phyloP scores from a whole-genome alignment of 2,888 invertebrate species.

The Zaprionus lineosus region DNA sequence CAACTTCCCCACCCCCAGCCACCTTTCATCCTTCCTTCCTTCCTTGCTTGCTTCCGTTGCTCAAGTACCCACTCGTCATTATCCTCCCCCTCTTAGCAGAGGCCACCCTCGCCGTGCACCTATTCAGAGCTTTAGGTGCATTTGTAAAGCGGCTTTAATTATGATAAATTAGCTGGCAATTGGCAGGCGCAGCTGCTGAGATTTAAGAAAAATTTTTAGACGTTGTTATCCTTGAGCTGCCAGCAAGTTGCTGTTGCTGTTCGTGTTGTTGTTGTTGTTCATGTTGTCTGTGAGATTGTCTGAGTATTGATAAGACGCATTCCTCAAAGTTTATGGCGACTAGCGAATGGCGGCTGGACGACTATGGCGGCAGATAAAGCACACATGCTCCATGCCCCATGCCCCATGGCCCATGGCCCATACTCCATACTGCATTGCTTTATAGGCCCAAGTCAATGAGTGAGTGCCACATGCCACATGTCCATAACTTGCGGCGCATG shows the following conservation, averaged over 20 bases:
- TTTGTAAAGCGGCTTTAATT: constrained; percentile 58
- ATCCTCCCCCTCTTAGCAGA: not conserved
- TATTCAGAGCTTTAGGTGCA: constrained; percentile 15
- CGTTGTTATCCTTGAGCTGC: constrained; percentile 69
- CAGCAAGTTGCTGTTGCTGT: constrained; percentile 34
- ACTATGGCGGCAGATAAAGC: constrained; percentile 17
- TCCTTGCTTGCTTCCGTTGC: constrained; percentile 3
- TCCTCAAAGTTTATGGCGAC: constrained; percentile 58
- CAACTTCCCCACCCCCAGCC: not conserved
- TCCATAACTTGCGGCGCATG: constrained; percentile 44
- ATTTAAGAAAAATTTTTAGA: constrained; percentile 16
- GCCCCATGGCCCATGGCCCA: not conserved
- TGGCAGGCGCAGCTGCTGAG: constrained; percentile 29
- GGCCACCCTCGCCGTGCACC: not conserved
- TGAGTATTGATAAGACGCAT: constrained; percentile 66
- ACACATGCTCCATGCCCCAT: constrained; percentile 13
- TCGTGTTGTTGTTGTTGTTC: constrained; percentile 18
- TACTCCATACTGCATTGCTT: not conserved
- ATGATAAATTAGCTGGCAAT: constrained; percentile 62
- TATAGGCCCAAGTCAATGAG: not conserved
- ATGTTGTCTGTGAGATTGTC: constrained; percentile 45
- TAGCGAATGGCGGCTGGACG: no score
- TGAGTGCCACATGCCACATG: constrained; percentile 38
- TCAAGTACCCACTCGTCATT: no score
- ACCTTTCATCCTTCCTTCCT: not conserved